A percentile compares a stretch with the other conserved stretches of the same genome.
Conservation (phyloP, 1,140 invertebrate genomes). For the Oncopodura yosiiana region DNA sequence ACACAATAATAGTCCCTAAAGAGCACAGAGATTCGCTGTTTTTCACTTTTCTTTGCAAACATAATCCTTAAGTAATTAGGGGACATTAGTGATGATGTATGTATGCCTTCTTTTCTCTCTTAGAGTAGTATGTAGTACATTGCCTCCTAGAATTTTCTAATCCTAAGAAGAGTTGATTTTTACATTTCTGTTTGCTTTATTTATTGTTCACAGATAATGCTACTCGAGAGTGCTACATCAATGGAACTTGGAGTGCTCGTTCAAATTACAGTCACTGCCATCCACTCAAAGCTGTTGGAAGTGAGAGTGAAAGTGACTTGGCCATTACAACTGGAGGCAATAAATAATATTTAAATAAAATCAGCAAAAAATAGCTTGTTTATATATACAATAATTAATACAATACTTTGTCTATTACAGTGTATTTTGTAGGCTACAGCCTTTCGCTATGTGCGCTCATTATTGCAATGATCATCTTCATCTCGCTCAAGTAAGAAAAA, state of each 20-base stretch:
- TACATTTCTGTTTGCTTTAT: neutral
- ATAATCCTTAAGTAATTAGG: too few relatives aligned
- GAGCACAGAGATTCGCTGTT: too few relatives aligned
- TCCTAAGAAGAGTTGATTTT: too few relatives aligned
- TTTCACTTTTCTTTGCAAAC: too few relatives aligned
- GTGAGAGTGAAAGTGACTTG: constrained; percentile 14
- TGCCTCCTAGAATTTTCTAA: too few relatives aligned
- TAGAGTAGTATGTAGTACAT: too few relatives aligned
- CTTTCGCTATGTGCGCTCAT: constrained; percentile 57
- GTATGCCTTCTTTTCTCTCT: too few relatives aligned
- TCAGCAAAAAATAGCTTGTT: constrained; percentile 35
- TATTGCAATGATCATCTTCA: constrained; percentile 65
- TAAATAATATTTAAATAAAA: constrained; percentile 27
- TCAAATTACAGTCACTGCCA: constrained; percentile 57
- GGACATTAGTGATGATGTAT: too few relatives aligned
- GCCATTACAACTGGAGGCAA: constrained; percentile 22
- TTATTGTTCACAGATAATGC: constrained; percentile 56
- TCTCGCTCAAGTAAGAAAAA: constrained; percentile 64
- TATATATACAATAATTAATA: constrained; percentile 40
- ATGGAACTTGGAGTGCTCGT: constrained; percentile 59
- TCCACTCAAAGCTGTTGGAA: constrained; percentile 25
- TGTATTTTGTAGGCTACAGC: constrained; percentile 31
- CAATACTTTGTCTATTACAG: constrained; percentile 40
- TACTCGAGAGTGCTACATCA: constrained; percentile 52
- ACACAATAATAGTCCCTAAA: too few relatives aligned